Evolutionary conservation across 30 jellyfish, hydroid and myxozoan species (phyloP), one percentile per base, ranked within the genome.

Genomic region (Euphysa ruthae): DNA sequence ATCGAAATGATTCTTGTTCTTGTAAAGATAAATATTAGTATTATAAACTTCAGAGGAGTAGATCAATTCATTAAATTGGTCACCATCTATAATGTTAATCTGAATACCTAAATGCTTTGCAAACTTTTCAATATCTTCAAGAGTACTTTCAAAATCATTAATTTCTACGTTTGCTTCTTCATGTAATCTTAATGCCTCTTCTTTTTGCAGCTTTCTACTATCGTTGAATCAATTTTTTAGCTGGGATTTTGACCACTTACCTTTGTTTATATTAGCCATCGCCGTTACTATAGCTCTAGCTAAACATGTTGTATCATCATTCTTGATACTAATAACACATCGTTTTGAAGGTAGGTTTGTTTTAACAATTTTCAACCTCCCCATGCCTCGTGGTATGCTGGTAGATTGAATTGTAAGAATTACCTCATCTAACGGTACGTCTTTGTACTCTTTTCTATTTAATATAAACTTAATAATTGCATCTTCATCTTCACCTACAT

Each of bases 341-440:
- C n/a, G n/a, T n/a, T n/a, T n/a, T n/a, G n/a, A n/a, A n/a, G n/a
- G n/a, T n/a, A n/a, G n/a, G 13, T 38, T 38, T 38, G 54, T 38
- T 38, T 38, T 38, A 38, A 38, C 54, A 12, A n/a, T 38, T 38
- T 13, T 38, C 14, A 38, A n/a, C 14, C 54, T 13, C 13, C 54
- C 54, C 13, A n/a, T 12, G n/a, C n/a, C 54, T 38, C 54, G 13
- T 12, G 54, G n/a, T 38, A 38, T 38, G 14, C n/a, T 38, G n/a
- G n/a, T 12, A 13, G 54, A 38, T 38, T 38, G 54, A n/a, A 38
- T n/a, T 12, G 54, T 38, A 38, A n/a, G n/a, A n/a, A n/a, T n/a
- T n/a, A 38, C n/a, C n/a, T 38, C 54, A 38, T 38, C 54, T 38
- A 38, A 38, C n/a, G 54, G 54, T n/a, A 38, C 54, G n/a, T 38